Base-by-base conservation (phyloP, 2,113 vertebrate species). In the Zosterops pallidus region DNA sequence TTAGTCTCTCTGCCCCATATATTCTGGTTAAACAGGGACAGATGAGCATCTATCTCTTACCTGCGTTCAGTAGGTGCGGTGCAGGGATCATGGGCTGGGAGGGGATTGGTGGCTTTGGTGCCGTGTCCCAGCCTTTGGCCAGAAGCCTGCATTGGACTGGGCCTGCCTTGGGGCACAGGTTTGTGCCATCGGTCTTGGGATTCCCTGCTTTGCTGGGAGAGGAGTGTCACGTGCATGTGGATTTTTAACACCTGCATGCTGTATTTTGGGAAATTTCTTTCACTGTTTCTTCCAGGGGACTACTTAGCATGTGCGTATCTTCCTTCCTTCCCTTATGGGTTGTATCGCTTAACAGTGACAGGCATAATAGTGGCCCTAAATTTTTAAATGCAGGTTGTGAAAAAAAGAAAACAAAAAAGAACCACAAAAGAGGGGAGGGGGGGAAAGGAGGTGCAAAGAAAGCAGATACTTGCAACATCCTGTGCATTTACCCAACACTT, bases 11-110 rank as follows among this genome's bases (percentile, higher is more conserved):
- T 56, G 28, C 64, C 9, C 44, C 4, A 11, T n/a, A 31, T 21
- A 4, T 56, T 63, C 26, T 25, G 44, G 4, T 64, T 84, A 37
- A 26, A 81, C 35, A 29, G 52, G 33, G 41, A 46, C 25, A 46
- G 50, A 60, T 42, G 55, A 23, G 23, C 31, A 28, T 50, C 33
- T 15, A 53, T 29, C 39, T 67, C 26, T 82, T 21, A 15, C 0
- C 9, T 46, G 26, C 2, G 15, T 57, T 44, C 5, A 3, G 33
- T 25, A 28, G n/a, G 19, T 2, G 2, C 0, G 0, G 21, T 33
- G 31, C n/a, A 28, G 41, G 31, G 19, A 14, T 4, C 28, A 1
- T 0, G 2, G 57, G 12, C 22, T 3, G 3, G 18, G 31, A 35
- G 8, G 7, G 25, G 4, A 7, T 46, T 0, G 0, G 25, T 22